Conservation (phyloP, 2,888 invertebrate genomes). For the Hylaea fasciaria region DNA sequence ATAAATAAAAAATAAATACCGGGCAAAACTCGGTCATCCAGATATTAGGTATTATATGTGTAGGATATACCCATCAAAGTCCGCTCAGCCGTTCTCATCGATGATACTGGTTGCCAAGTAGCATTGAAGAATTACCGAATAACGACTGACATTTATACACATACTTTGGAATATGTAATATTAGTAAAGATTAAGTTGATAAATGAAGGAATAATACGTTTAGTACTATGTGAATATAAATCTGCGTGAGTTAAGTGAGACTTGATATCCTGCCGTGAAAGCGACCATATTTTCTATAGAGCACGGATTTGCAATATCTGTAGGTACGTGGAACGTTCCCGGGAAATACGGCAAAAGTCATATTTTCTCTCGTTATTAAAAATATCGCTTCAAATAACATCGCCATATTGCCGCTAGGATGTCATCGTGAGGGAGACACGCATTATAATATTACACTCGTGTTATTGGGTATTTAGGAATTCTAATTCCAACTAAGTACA, state of each 20-base stretch:
- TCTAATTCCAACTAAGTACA: constrained; percentile 14
- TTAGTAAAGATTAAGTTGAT: too few relatives aligned
- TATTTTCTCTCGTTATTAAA: constrained; percentile 40
- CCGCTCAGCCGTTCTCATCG: too few relatives aligned
- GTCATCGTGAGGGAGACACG: constrained; percentile 15
- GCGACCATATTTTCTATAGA: constrained; percentile 10
- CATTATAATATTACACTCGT: constrained; percentile 24
- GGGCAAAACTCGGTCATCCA: too few relatives aligned
- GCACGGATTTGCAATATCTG: constrained; percentile 38
- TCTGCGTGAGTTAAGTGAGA: constrained; percentile 9
- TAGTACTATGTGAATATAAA: constrained; percentile 1
- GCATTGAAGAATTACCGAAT: too few relatives aligned
- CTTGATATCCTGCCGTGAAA: constrained; percentile 12
- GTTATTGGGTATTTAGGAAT: constrained; percentile 18
- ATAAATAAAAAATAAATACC: too few relatives aligned
- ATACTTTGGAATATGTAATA: too few relatives aligned
- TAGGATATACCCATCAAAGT: too few relatives aligned
- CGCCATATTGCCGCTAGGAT: constrained; percentile 32
- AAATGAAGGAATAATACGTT: background rate
- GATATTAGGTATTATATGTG: too few relatives aligned
- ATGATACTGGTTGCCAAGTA: too few relatives aligned
- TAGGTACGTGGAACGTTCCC: constrained; percentile 27
- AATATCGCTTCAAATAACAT: constrained; percentile 40
- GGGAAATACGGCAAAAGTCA: constrained; percentile 33
- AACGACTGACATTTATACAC: too few relatives aligned